These are phyloP conservation scores for Hydrolagus colliei DNA, from an alignment of 2,797 vertebrate species.

Conservation along the genomic window DNA sequence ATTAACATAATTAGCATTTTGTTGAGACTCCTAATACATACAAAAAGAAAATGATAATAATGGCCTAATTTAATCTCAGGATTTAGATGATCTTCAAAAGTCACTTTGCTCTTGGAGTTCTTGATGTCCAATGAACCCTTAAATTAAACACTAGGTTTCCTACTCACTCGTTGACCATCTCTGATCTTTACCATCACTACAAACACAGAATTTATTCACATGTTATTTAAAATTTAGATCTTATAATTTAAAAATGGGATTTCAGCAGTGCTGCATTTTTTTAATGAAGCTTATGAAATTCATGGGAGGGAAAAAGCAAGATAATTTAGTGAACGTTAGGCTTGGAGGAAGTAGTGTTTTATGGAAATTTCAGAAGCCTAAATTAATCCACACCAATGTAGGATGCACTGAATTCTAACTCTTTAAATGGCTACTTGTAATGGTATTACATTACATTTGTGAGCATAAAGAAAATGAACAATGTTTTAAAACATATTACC, in stretches of 20 bases:
- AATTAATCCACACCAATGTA: too few species aligned
- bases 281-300: neutral
- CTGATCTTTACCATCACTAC: neutral
- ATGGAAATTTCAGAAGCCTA: too few species aligned
- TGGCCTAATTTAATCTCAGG: constrained; percentile 4
- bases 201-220: neutral
- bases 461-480: too few species aligned
- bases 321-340: neutral
- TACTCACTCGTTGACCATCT: neutral
- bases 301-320: neutral
- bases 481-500: too few species aligned
- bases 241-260: neutral
- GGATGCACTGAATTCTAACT: too few species aligned
- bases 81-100: neutral
- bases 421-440: too few species aligned
- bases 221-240: neutral
- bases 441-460: too few species aligned
- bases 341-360: neutral
- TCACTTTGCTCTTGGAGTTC: neutral
- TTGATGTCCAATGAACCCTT: neutral
- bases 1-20: constrained; percentile 14
- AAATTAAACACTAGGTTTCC: neutral
- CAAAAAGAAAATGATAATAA: constrained; percentile 5
- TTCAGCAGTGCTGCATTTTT: neutral
- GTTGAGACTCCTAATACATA: neutral